phyloP scores from a whole-genome alignment of 2,888 invertebrate genomes.

The Meiosimyza platycephala region DNA sequence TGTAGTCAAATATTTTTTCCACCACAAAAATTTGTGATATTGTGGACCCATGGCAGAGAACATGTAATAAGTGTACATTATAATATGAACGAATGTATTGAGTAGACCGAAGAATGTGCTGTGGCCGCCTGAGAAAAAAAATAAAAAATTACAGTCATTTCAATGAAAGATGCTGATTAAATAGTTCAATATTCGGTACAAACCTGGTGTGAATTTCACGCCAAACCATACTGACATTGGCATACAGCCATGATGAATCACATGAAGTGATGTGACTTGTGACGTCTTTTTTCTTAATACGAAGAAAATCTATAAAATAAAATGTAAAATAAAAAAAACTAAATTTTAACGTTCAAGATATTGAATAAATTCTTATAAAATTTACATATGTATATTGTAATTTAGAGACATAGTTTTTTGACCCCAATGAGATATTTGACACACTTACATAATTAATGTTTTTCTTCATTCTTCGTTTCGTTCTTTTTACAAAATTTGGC shows the following conservation, averaged over 20 bases:
- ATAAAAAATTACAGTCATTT: not conserved
- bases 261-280: slow-evolving; percentile 93
- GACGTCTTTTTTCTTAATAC: slow-evolving; percentile 93
- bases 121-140: slow-evolving; percentile 78
- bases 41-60: slow-evolving; percentile 90
- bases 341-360: slow-evolving; percentile 28
- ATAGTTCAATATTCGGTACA: slow-evolving; percentile 47
- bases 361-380: slow-evolving; percentile 7
- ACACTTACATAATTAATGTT: too few relatives aligned
- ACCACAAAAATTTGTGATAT: slow-evolving; percentile 90
- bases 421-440: too few relatives aligned
- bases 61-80: slow-evolving; percentile 96
- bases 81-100: slow-evolving; percentile 96
- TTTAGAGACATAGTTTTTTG: not conserved
- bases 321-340: not conserved
- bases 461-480: too few relatives aligned
- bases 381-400: not conserved
- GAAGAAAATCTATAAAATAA: slow-evolving; percentile 84
- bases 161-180: too few relatives aligned
- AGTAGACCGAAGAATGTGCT: slow-evolving; percentile 95
- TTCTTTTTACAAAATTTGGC: too few relatives aligned
- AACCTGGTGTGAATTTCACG: slow-evolving; percentile 93
- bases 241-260: slow-evolving; percentile 97
- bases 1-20: slow-evolving; percentile 94
- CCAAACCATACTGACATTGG: slow-evolving; percentile 98